Percentiles rank a stretch among this genome's conserved stretches.
These are phyloP conservation scores for Cossypha niveicapilla DNA, from an alignment of 2,797 vertebrate species.

Conservation along the genomic window DNA sequence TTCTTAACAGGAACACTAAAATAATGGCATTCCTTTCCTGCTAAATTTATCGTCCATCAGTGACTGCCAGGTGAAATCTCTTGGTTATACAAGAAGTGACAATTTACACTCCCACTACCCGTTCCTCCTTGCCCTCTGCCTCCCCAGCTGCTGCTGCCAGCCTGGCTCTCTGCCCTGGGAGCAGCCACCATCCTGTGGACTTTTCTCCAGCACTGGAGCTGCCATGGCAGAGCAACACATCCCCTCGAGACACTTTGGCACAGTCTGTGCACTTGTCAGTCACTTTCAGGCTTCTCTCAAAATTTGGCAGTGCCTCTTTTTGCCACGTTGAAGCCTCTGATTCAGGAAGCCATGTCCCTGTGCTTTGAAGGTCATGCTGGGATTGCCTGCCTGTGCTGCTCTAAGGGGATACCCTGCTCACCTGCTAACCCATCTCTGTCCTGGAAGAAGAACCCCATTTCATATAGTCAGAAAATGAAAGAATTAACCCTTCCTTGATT, in stretches of 20 bases:
- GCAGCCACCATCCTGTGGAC: neutral
- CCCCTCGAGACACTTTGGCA: rapidly evolving
- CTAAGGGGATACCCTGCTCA: neutral
- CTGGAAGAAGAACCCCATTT: neutral
- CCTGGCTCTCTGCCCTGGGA: rapidly evolving
- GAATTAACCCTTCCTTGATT: neutral
- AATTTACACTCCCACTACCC: neutral
- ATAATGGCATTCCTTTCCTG: neutral
- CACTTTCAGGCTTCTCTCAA: neutral
- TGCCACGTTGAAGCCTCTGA: neutral
- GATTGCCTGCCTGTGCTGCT: neutral
- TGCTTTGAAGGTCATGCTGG: neutral
- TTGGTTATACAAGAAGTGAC: neutral
- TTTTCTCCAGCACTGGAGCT: neutral
- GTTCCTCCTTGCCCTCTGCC: neutral
- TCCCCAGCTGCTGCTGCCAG: neutral
- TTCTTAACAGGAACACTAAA: neutral
- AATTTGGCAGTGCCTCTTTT: neutral
- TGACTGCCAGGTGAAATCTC: neutral
- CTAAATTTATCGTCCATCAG: neutral
- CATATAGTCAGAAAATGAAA: neutral
- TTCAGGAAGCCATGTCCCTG: neutral
- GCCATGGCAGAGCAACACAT: rapidly evolving
- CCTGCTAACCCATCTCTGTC: neutral
- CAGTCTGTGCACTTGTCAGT: neutral